Percentiles rank a stretch among this genome's conserved stretches.
These are phyloP conservation scores for Mythimna pallens DNA, from an alignment of 2,888 invertebrate genomes.

Conservation along the genomic window DNA sequence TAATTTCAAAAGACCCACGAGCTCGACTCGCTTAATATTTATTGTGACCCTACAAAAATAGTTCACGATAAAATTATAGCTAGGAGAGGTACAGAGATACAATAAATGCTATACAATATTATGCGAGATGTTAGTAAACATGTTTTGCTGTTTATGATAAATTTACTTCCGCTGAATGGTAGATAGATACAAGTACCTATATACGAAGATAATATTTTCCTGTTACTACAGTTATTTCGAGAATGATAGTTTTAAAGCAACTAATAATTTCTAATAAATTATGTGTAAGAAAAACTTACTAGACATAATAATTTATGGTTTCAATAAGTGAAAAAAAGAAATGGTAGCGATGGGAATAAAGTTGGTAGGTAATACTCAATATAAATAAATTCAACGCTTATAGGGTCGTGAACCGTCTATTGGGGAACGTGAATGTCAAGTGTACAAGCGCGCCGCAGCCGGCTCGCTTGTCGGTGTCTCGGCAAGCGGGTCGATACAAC, in stretches of 20 bases:
- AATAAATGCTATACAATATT: not conserved
- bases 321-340: not conserved
- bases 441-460: constrained; percentile 73
- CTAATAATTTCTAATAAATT: not conserved
- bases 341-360: not conserved
- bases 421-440: constrained; percentile 82
- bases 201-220: constrained; percentile 41
- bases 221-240: constrained; percentile 25
- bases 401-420: constrained; percentile 71
- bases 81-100: not conserved
- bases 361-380: not conserved
- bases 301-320: no score
- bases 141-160: constrained; percentile 24
- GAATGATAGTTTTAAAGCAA: not conserved
- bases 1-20: not conserved
- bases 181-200: constrained; percentile 21
- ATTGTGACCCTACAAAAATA: not conserved
- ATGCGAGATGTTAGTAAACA: not conserved
- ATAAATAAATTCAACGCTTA: constrained; percentile 29
- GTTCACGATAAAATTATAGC: not conserved
- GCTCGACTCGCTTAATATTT: not conserved
- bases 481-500: constrained; percentile 73
- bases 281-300: not conserved
- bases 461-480: constrained; percentile 61
- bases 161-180: constrained; percentile 34